These are phyloP conservation scores for Brienomyrus brachyistius DNA, from an alignment of 2,113 vertebrate species.

Conservation along the genomic window DNA sequence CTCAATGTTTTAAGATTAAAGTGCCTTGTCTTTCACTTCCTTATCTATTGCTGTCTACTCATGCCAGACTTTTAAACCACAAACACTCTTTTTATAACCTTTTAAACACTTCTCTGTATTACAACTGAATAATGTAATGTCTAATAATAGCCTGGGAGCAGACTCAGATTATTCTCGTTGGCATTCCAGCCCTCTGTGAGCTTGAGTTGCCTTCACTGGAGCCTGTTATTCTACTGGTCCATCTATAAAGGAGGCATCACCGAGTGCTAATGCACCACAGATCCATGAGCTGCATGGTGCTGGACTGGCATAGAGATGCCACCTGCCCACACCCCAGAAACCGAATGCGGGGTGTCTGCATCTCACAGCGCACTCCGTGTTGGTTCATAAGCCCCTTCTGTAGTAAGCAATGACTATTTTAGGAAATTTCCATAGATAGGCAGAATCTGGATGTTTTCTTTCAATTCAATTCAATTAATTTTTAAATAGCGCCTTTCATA, in stretches of 20 bases:
- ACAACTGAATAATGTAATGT: not conserved
- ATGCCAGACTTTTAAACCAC: slow-evolving; percentile 20
- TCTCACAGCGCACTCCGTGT: not conserved
- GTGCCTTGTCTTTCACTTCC: slow-evolving; percentile 41
- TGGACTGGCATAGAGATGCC: not conserved
- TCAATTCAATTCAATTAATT: too few species aligned
- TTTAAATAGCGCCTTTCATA: too few species aligned
- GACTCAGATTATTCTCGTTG: not conserved
- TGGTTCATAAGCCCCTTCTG: not conserved
- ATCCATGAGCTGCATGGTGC: not conserved
- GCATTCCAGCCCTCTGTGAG: not conserved
- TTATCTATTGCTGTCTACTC: slow-evolving; percentile 34
- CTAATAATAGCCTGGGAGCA: not conserved
- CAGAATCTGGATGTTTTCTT: not conserved
- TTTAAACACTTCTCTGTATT: not conserved
- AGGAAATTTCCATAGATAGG: not conserved
- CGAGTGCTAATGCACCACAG: not conserved
- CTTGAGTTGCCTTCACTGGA: not conserved
- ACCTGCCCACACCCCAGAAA: not conserved
- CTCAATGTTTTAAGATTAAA: slow-evolving; percentile 20
- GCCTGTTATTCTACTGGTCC: not conserved
- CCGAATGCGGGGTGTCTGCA: not conserved
- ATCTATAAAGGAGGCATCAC: not conserved
- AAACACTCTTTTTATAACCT: slow-evolving; percentile 9
- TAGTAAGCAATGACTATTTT: not conserved